A percentile compares a stretch with the other conserved stretches of the same genome.
Conservation (phyloP, 2,113 vertebrate species). For the Paracanthobrama guichenoti region DNA sequence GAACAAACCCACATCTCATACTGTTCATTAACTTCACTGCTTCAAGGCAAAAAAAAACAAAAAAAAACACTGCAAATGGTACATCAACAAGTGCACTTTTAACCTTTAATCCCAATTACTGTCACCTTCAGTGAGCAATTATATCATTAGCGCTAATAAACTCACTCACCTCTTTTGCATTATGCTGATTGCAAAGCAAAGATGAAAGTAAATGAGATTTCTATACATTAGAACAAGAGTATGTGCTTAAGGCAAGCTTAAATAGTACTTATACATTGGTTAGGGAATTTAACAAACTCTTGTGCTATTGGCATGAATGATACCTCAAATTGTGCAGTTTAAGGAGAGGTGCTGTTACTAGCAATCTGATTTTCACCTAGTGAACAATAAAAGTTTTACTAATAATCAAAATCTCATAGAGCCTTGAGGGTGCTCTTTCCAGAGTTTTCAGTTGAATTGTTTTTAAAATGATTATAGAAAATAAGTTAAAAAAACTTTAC, state of each 20-base stretch:
- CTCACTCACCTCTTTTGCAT: not conserved
- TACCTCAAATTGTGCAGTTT: not conserved
- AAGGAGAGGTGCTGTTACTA: not conserved
- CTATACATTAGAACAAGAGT: conserved; percentile 5
- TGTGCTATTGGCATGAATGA: not conserved
- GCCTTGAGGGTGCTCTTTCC: not conserved
- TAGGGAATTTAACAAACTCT: not conserved
- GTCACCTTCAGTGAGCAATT: not conserved
- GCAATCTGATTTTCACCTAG: not conserved
- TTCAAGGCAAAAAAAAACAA: not conserved
- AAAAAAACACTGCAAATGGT: not conserved
- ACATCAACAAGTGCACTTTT: conserved; percentile 8
- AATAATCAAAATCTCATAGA: too few species aligned
- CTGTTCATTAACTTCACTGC: conserved; percentile 1
- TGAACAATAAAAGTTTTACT: not conserved
- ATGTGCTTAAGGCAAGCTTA: not conserved
- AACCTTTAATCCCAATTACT: conserved; percentile 22
- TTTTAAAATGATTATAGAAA: not conserved
- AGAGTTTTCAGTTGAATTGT: not conserved
- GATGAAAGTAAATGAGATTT: conserved; percentile 21
- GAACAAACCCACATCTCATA: not conserved
- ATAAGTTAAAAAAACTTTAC: not conserved
- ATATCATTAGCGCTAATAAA: conserved; percentile 22
- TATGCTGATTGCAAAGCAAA: conserved; percentile 8
- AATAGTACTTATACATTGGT: not conserved